phyloP scores from a whole-genome alignment of 1,140 invertebrate genomes.

The Rhopalosiphum padi region DNA sequence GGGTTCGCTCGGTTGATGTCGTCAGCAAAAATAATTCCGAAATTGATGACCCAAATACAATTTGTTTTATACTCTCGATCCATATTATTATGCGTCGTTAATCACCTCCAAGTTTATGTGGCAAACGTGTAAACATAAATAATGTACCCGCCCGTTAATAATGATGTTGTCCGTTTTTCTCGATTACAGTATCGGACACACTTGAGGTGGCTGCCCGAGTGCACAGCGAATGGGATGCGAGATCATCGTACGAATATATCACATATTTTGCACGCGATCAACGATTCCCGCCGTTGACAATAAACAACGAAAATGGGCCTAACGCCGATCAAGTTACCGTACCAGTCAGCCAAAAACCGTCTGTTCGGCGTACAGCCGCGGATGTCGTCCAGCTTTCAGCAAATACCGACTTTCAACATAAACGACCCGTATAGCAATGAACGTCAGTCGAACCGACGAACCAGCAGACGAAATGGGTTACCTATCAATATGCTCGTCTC shows the following conservation, averaged over 20 bases:
- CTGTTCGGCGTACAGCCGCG: constrained; percentile 24
- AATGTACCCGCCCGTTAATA: not conserved
- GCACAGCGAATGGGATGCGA: constrained; percentile 51
- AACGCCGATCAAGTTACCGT: constrained; percentile 47
- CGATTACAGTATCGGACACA: constrained; percentile 38
- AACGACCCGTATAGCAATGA: constrained; percentile 29
- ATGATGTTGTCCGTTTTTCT: not conserved
- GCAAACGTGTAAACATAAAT: not conserved
- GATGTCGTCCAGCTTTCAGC: constrained; percentile 44
- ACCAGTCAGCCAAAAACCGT: constrained; percentile 49
- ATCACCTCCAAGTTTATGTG: not conserved
- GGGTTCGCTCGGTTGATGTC: not conserved
- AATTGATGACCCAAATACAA: constrained; percentile 12
- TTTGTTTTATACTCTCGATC: not conserved
- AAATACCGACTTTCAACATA: constrained; percentile 46
- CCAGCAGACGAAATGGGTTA: not conserved
- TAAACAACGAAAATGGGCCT: constrained; percentile 27
- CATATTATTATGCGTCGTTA: not conserved
- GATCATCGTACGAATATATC: not conserved
- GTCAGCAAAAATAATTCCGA: constrained; percentile 6
- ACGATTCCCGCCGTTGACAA: not conserved
- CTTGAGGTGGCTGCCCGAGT: not conserved
- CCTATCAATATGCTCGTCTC: constrained; percentile 51
- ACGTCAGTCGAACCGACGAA: not conserved
- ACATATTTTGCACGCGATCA: not conserved